Base-by-base conservation (phyloP, 2,888 invertebrate genomes). In the Vandiemenella viatica region DNA sequence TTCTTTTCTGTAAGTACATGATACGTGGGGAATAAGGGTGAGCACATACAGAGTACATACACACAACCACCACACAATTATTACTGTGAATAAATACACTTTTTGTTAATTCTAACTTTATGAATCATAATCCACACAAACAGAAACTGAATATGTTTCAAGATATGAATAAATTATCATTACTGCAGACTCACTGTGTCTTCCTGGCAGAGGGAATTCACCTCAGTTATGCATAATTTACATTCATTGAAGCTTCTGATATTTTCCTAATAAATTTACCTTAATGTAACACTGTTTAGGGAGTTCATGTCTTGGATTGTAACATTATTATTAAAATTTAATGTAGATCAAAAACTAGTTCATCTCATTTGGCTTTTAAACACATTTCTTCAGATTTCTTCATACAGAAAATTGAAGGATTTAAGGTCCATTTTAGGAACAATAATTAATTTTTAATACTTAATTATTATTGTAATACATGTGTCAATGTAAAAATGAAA, bases 1-100 rank as follows among this genome's bases (percentile, higher is more conserved):
- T 32, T n/a, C 32, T 32, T 32, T 13, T 45, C 38, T 51, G 43
- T 51, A 51, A 49, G 48, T 51, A 51, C 49, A 46, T 37, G 42
- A 48, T 40, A 48, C 23, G 41, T 32, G 48, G 43, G 37, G 43
- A 23, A 19, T 46, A 18, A 45, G 48, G 45, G 45, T 50, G 47
- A 46, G 32, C n/a, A 19, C 26, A 45, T 47, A 50, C 48, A 48
- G 41, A 41, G 23, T 48, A 42, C 17, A 42, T 41, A 51, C 43
- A 48, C 37, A 51, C 48, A 51, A 45, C 38, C 49, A 51, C 43
- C 43, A 43, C 46, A 48, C 51, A 51, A 37, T 41, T 51, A 49
- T 43, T 48, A 43, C 13, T 21, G 10, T 47, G 42, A 38, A 16
- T 45, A 43, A 42, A 21, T 48, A 48, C 23, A 38, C 23, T 37